Evolutionary conservation across 2,113 vertebrate genomes (phyloP).

Genomic region (Strix uralensis): DNA sequence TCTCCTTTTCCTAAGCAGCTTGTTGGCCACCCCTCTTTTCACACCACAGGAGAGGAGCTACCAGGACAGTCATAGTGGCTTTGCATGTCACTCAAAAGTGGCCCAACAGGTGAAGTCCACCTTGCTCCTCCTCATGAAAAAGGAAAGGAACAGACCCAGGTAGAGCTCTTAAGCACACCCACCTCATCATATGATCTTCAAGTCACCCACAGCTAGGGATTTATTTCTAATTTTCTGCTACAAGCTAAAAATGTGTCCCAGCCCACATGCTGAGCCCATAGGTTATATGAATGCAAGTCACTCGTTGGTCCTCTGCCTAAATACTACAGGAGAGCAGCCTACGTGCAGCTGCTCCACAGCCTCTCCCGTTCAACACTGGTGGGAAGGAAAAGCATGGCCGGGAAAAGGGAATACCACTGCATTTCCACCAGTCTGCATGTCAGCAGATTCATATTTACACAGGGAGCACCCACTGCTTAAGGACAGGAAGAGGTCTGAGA

Average conservation of each 20-base stretch:
- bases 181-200: background rate
- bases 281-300: background rate
- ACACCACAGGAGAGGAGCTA: background rate
- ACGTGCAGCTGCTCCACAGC: background rate
- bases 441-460: rapidly evolving
- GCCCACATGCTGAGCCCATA: background rate
- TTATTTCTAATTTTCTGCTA: background rate
- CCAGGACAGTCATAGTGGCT: background rate
- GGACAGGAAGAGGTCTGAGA: background rate
- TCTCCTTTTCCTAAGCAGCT: background rate
- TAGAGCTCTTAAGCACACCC: rapidly evolving
- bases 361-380: background rate
- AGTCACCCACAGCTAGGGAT: background rate
- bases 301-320: background rate
- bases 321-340: background rate
- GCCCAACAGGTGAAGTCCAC: background rate
- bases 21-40: background rate
- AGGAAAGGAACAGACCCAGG: background rate
- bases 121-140: background rate
- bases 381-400: background rate
- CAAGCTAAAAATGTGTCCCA: background rate
- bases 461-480: background rate
- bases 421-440: background rate
- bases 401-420: background rate
- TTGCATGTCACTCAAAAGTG: rapidly evolving